These are phyloP conservation scores for Pseudomyrmex dendroicus DNA, from an alignment of 1,140 invertebrate genomes.

Conservation along the genomic window DNA sequence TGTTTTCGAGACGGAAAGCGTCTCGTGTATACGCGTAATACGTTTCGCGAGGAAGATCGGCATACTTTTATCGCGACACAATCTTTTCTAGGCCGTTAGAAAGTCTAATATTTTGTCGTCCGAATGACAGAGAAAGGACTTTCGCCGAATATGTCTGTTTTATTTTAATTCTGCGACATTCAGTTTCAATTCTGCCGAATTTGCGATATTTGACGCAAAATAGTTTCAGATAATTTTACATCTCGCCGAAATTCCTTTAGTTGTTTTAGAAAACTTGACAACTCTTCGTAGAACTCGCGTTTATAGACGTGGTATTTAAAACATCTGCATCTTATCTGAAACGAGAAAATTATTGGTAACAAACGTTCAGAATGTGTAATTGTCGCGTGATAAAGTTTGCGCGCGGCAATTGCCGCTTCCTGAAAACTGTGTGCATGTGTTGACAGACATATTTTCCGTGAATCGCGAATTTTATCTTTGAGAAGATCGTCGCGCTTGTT, in stretches of 20 bases:
- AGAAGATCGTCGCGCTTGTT: not conserved
- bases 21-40: not conserved
- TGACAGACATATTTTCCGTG: not conserved
- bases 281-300: not conserved
- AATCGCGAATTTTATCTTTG: not conserved
- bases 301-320: too few species aligned
- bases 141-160: not conserved
- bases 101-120: conserved; percentile 10
- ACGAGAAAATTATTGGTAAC: not conserved
- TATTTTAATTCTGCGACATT: not conserved
- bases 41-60: conserved; percentile 23
- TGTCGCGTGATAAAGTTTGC: not conserved
- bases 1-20: conserved; percentile 1
- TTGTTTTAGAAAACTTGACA: too few species aligned
- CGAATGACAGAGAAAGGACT: conserved; percentile 13
- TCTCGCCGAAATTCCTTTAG: too few species aligned
- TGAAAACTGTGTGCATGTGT: not conserved
- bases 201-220: too few species aligned
- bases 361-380: not conserved
- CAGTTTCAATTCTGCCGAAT: conserved; percentile 4
- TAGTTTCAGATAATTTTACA: too few species aligned
- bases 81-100: conserved; percentile 10
- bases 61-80: conserved; percentile 17
- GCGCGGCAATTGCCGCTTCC: not conserved
- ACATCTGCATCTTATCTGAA: not conserved